Base-by-base conservation (phyloP, 1,140 invertebrate genomes). In the Drosophila takahashii region DNA sequence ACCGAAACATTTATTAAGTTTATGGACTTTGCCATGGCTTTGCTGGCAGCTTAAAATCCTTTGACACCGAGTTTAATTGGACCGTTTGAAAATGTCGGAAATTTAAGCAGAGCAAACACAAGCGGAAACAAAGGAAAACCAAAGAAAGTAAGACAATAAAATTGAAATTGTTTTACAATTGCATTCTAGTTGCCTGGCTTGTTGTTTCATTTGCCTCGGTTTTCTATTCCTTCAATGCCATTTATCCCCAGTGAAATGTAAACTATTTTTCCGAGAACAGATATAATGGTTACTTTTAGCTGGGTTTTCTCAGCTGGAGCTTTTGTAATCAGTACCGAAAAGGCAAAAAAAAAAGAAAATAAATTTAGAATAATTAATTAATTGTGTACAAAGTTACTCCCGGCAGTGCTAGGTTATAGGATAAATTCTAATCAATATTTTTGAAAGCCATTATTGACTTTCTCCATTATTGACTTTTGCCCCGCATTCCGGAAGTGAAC, bases 1-100 rank as follows among this genome's bases (percentile, higher is more conserved):
- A 61, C 42, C 54, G 53, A 61, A 71, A 61, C 67, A 71, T 73
- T 71, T 71, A 73, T 71, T 58, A 51, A 72, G 58, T 66, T 66
- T 66, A 66, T 66, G 44, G 45, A 6, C 44, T 11, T 27, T 39
- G 10, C 10, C 8, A 27, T 27, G 29, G 13, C 39, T 10, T 15
- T 29, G 6, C 29, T 26, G 18, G 4, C 39, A 36, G 18, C 22
- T 22, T 7, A 62, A 41, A 61, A 61, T 45, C 9, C 32, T 45
- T 64, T 64, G 26, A 26, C 22, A 5, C 29, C 42, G 41, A n/a
- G 15, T 41, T 59, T 60, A 64, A 62, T 59, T 64, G 29, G 15
- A 62, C 6, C 52, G 22, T 58, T 62, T 58, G 51, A 59, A 62
- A 60, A 42, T 60, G 54, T 60, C 27, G 10, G 54, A 59, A 41